Evolutionary conservation across 2,797 vertebrate species (phyloP), one percentile per base, ranked within the genome.

Genomic region (Xenentodon cancila): DNA sequence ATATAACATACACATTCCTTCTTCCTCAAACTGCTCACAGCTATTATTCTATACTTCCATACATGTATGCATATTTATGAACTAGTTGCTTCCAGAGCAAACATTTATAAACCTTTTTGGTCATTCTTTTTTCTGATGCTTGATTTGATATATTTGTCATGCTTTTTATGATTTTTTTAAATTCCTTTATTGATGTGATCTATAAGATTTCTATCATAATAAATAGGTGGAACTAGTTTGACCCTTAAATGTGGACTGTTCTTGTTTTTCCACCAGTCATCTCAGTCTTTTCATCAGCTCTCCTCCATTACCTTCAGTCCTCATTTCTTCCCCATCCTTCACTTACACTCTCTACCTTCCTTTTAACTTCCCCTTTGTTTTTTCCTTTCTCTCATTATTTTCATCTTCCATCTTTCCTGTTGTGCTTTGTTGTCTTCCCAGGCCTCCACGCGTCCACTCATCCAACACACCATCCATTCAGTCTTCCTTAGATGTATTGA

Each of bases 171-270:
- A 30, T 45, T 19, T 15, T 27, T 60, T 15, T 7, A 45, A 34
- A 13, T 67, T 22, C 50, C 46, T 72, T 42, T 56, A 47, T 65
- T 65, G 30, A 47, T 58, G n/a, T 64, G 30, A 61, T 16, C 17
- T 45, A n/a, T 52, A 40, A 71, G 0, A n/a, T 20, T 56, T 22
- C 43, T 13, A 12, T 9, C 11, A 13, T 47, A 47, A 7, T 21
- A 37, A 37, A 11, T 64, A 46, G 84, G 76, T 82, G 76, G 76
- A 79, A 86, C 80, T 68, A 87, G 76, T 86, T 84, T 64, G 54
- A 75, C 68, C 63, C 72, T 71, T 66, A 81, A 85, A 11, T 37
- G 61, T 83, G 71, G 84, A 87, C 74, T 71, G 54, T 63, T 49
- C 77, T 84, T 85, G 66, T 81, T 80, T 76, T 46, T 71, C 71